Conservation (phyloP, 2,888 invertebrate genomes). For the Morinoia aosen region DNA sequence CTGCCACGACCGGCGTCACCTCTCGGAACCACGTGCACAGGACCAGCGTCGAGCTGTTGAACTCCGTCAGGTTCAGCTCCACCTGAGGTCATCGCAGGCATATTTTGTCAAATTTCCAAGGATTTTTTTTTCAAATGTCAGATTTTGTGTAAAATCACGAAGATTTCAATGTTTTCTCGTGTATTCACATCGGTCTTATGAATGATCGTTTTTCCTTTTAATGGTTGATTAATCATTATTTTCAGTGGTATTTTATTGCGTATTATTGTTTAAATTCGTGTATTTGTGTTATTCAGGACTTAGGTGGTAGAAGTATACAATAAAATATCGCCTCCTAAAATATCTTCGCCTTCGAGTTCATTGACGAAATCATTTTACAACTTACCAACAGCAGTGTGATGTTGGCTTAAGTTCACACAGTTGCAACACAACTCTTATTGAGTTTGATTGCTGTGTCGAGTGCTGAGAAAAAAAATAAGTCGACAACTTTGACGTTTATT, state of each 20-base stretch:
- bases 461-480: background rate
- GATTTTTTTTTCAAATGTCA: no score
- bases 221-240: background rate
- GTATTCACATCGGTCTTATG: background rate
- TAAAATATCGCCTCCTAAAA: background rate
- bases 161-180: background rate
- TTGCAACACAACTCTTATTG: background rate
- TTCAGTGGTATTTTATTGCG: background rate
- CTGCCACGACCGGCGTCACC: background rate
- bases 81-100: background rate
- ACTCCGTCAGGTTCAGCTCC: background rate
- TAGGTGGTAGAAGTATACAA: background rate
- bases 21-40: slow-evolving; percentile 6
- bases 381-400: background rate
- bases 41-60: background rate
- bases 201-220: background rate
- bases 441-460: background rate
- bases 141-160: no score
- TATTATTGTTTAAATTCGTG: background rate
- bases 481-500: no score
- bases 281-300: background rate
- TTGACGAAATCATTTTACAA: background rate
- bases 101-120: no score
- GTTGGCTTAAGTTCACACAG: background rate
- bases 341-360: no score